Base-by-base conservation (phyloP, 1,140 invertebrate genomes). In the Cyclargus thomasi region DNA sequence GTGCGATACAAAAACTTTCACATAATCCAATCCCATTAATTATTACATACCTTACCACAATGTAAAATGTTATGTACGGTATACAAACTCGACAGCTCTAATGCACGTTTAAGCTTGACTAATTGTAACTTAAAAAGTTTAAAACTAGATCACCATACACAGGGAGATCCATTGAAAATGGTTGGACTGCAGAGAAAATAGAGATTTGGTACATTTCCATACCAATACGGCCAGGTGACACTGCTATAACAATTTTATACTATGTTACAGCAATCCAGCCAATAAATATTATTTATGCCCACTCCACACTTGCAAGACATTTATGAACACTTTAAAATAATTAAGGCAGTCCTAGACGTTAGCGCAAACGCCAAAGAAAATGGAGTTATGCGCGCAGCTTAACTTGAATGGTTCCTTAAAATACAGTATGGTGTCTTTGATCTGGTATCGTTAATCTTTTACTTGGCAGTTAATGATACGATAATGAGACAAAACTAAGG, bases 251-350 rank as follows among this genome's bases (percentile, higher is more conserved):
- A n/a, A n/a, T n/a, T 29, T 29, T 29, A 29, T 29, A 29, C 29
- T 29, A 29, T 29, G 5, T 8, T 0, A 6, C 29, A 16, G 14
- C 39, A 16, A 47, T 47, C 10, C 10, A 16, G 20, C 11, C 53
- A 59, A 59, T 59, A 59, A 59, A 59, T 59, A 59, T 11, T 21
- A 59, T 59, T 59, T 59, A 21, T 59, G 18, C 55, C 18, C 10
- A 17, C 55, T 47, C 35, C 53, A 66, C 65, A 66, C 55, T 66
- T 53, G 17, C 65, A 20, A 35, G 65, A 66, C 65, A 55, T 66
- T 59, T 66, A 66, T 59, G 65, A 53, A 55, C 53, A 66, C 65
- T 66, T 66, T 14, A 20, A 66, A 66, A 66, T 66, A 66, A 66
- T 66, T 66, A 66, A 66, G 17, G 65, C 55, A 35, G 53, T 57